Evolutionary conservation across 2,113 vertebrate genomes (phyloP), one percentile per base, ranked within the genome.

Genomic region (Synodontis membranacea): DNA sequence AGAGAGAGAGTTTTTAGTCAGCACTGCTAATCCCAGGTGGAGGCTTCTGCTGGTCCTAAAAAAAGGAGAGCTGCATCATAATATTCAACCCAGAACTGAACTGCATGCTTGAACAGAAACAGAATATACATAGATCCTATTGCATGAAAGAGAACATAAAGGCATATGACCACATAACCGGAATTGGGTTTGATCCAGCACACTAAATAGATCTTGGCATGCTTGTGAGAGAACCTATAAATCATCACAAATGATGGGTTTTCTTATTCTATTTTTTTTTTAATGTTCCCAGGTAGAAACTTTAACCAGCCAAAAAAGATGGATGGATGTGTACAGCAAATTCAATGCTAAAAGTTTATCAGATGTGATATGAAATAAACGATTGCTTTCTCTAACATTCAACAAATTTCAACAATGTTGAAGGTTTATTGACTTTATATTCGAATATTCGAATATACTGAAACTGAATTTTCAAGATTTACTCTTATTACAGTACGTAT

Each of bases 21-120:
- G 86, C 83, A 82, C 14, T 58, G 79, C 42, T 83, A 52, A 84
- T 84, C 83, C 86, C 83, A 89, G 68, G 86, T 87, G 72, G 62
- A 86, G 60, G 50, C 9, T 84, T 86, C 68, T 84, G 82, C 48
- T 72, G 23, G 50, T 48, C 84, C 31, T 46, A 81, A 80, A 87
- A 78, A 84, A 75, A 79, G 37, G 70, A 79, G n/a, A 56, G 50
- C 31, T 23, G 76, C 11, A 80, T 37, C 5, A 31, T 17, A 17
- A 37, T 48, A 72, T 34, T 42, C 62, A 50, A 79, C 31, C 31
- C 31, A 54, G 31, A 37, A 54, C 19, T 34, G 48, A 48, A n/a
- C 74, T 76, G 74, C 60, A 15, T 56, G 78, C 56, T 64, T 31
- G 46, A 64, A 64, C 46, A 46, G 50, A 74, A 56, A 74, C 39